These are phyloP conservation scores for Alexandromys fortis DNA, from an alignment of 2,113 vertebrate species.

Conservation along the genomic window DNA sequence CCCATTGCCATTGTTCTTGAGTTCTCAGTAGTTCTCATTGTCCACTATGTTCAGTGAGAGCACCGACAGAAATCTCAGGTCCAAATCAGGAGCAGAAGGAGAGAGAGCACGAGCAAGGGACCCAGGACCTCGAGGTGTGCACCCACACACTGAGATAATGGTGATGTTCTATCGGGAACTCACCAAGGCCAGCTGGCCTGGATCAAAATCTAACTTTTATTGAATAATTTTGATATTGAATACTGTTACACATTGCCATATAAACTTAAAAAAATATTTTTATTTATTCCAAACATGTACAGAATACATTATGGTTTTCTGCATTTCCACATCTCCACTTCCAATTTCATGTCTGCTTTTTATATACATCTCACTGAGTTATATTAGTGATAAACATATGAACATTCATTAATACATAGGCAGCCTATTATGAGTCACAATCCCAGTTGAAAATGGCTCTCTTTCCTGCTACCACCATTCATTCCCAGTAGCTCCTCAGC, in stretches of 20 bases:
- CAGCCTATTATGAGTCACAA: neutral
- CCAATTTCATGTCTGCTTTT: neutral
- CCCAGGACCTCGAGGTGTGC: too few species aligned
- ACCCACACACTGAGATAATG: too few species aligned
- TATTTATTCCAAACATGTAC: neutral
- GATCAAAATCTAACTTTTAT: neutral
- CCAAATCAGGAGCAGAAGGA: too few species aligned
- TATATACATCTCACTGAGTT: neutral
- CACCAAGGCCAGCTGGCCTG: too few species aligned
- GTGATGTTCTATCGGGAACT: too few species aligned
- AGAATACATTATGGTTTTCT: neutral
- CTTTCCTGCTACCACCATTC: neutral
- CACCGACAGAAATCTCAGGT: too few species aligned
- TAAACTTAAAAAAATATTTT: neutral
- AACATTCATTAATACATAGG: neutral
- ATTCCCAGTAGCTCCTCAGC: neutral
- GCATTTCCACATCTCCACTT: neutral
- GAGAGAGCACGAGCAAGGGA: too few species aligned
- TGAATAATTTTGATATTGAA: neutral
- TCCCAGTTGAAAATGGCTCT: too few species aligned
- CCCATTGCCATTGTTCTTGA: too few species aligned
- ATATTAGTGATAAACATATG: neutral
- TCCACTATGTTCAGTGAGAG: too few species aligned
- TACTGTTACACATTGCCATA: neutral
- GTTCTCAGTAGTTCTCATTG: too few species aligned